phyloP scores from a whole-genome alignment of 2,113 vertebrate genomes.

The Ciconia boyciana region DNA sequence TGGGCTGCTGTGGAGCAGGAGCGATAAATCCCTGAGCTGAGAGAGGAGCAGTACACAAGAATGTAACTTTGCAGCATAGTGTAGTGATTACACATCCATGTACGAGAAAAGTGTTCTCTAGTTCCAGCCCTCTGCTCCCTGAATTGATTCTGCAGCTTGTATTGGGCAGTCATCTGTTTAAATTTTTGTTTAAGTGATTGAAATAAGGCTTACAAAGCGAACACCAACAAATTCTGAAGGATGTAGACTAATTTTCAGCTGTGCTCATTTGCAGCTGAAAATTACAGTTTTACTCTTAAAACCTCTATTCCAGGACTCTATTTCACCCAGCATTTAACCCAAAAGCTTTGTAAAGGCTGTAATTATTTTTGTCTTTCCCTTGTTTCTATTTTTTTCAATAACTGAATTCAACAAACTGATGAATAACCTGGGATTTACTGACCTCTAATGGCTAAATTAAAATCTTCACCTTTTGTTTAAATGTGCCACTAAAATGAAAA shows the following conservation, averaged over 20 bases:
- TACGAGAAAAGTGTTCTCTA: neutral
- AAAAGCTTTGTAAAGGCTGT: neutral
- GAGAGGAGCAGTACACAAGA: neutral
- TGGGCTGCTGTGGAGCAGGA: neutral
- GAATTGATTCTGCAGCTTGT: neutral
- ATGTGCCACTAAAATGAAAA: neutral
- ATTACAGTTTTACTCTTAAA: neutral
- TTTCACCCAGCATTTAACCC: neutral
- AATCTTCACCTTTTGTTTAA: constrained; percentile 2
- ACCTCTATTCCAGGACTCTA: neutral
- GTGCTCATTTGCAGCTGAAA: neutral
- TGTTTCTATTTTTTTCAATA: neutral
- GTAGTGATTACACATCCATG: accelerated
- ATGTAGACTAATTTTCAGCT: neutral
- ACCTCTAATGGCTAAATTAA: constrained; percentile 61
- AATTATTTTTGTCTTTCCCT: neutral
- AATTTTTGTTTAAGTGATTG: neutral
- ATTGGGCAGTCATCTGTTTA: neutral
- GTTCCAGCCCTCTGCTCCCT: neutral
- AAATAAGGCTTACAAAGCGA: neutral
- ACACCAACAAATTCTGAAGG: neutral
- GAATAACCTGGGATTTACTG: constrained; percentile 58
- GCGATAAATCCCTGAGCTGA: neutral
- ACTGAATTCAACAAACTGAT: neutral
- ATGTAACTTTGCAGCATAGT: neutral